Percentiles rank a stretch among this genome's conserved stretches.
These are phyloP conservation scores for Egretta garzetta DNA, from an alignment of 2,113 vertebrate genomes.

Conservation along the genomic window DNA sequence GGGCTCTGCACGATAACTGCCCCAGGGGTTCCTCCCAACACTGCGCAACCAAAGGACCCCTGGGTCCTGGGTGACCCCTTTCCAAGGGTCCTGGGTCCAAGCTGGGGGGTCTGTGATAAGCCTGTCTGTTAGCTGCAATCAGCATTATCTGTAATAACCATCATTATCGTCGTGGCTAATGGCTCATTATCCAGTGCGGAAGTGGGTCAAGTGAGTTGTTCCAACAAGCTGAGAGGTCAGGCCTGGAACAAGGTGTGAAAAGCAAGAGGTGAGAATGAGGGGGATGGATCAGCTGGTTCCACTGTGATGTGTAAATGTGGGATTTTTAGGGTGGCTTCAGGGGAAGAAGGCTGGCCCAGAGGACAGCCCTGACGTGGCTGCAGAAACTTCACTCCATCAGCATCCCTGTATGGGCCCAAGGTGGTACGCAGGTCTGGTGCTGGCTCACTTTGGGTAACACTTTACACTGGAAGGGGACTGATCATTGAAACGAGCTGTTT, in stretches of 20 bases:
- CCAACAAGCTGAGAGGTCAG: not conserved
- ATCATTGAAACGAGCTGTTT: not conserved
- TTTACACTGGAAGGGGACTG: not conserved
- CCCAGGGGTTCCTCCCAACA: not conserved
- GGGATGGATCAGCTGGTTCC: accelerated
- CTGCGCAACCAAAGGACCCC: accelerated
- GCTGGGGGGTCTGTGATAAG: not conserved
- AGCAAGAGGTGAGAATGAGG: not conserved
- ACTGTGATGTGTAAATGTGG: not conserved
- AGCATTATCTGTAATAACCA: not conserved
- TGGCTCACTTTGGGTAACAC: accelerated
- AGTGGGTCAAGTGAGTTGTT: not conserved
- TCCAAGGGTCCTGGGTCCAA: not conserved
- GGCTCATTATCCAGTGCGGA: not conserved
- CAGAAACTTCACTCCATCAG: not conserved
- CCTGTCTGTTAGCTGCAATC: not conserved
- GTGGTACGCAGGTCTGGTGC: accelerated
- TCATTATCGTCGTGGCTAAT: not conserved
- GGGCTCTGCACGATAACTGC: not conserved
- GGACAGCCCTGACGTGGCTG: not conserved
- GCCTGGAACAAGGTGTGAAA: not conserved
- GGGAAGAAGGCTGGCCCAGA: not conserved
- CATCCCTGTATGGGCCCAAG: not conserved
- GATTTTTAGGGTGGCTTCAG: not conserved
- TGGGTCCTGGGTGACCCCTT: not conserved